Evolutionary conservation across 2,888 invertebrate genomes (phyloP).

Genomic region (Ophion obscuratus): DNA sequence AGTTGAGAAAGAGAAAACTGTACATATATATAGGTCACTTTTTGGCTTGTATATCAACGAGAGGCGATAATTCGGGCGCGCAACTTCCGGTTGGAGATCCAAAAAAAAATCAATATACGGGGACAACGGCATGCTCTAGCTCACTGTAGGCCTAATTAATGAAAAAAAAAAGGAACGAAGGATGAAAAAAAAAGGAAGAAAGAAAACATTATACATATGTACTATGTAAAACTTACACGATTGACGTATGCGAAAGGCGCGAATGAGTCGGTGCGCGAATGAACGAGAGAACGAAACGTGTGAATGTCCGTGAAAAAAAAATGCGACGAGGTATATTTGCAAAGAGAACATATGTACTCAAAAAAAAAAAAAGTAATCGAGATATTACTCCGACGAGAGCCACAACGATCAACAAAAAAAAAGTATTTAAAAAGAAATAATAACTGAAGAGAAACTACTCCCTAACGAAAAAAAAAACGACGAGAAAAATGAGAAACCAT

Average conservation of each 20-base stretch:
- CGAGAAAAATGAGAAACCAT: conserved; percentile 50
- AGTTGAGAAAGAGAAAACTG: conserved; percentile 33
- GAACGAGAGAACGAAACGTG: conserved; percentile 45
- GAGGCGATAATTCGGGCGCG: conserved; percentile 59
- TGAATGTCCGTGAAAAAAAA: conserved; percentile 37
- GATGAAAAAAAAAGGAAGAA: conserved; percentile 44
- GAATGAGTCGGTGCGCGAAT: conserved; percentile 68
- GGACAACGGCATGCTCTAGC: conserved; percentile 77
- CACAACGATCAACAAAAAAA: conserved; percentile 75
- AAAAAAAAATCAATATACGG: conserved; percentile 57
- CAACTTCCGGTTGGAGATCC: conserved; percentile 61
- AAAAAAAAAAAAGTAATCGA: conserved; percentile 62
- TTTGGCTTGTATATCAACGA: conserved; percentile 52
- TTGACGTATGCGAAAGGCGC: conserved; percentile 72
- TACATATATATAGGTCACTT: conserved; percentile 62
- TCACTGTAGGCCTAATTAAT: conserved; percentile 83
- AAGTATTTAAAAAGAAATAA: conserved; percentile 46
- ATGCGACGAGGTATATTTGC: conserved; percentile 67
- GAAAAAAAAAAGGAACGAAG: conserved; percentile 59
- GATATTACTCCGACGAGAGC: conserved; percentile 72
- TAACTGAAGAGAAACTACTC: conserved; percentile 55
- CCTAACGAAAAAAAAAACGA: conserved; percentile 54
- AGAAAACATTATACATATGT: conserved; percentile 73
- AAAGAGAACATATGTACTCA: conserved; percentile 67
- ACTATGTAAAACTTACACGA: conserved; percentile 79